Percentiles rank a stretch among this genome's conserved stretches.
These are phyloP conservation scores for Euproctis similis DNA, from an alignment of 2,888 invertebrate genomes.

Conservation along the genomic window DNA sequence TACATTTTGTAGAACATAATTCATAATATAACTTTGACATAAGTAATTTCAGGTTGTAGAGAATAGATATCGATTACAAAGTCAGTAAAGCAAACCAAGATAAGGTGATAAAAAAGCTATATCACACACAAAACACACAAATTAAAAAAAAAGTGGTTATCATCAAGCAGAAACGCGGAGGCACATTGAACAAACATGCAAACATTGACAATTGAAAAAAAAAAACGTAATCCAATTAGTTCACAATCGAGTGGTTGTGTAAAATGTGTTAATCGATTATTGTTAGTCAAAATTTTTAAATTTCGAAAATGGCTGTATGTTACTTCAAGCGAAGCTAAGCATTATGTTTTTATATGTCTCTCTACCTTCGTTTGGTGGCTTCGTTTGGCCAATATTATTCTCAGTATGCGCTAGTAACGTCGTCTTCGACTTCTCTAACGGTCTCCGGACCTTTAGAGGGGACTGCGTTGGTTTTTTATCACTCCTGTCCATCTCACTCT, in stretches of 20 bases:
- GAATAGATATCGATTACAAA: too few relatives aligned
- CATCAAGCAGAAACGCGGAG: conserved; percentile 20
- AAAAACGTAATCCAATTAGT: conserved; percentile 30
- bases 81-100: too few relatives aligned
- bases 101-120: too few relatives aligned
- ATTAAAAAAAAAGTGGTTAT: conserved; percentile 1
- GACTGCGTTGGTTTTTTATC: conserved; percentile 65
- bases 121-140: too few relatives aligned
- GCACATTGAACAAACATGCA: conserved; percentile 54
- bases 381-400: conserved; percentile 67
- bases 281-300: conserved; percentile 30
- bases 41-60: too few relatives aligned
- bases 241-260: conserved; percentile 26
- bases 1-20: too few relatives aligned
- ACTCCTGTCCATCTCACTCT: conserved; percentile 58
- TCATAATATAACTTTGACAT: too few relatives aligned
- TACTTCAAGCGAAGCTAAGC: conserved; percentile 72
- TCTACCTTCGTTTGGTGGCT: conserved; percentile 69
- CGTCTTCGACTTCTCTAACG: conserved; percentile 70
- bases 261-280: conserved; percentile 17
- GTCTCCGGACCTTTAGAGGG: conserved; percentile 61
- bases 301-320: conserved; percentile 52
- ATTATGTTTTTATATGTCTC: conserved; percentile 30
- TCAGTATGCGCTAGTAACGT: conserved; percentile 68
- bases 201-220: conserved; percentile 39